Percentiles rank a stretch among this genome's conserved stretches.
These are phyloP conservation scores for Tethea ocularis DNA, from an alignment of 2,888 invertebrate species.

Conservation along the genomic window DNA sequence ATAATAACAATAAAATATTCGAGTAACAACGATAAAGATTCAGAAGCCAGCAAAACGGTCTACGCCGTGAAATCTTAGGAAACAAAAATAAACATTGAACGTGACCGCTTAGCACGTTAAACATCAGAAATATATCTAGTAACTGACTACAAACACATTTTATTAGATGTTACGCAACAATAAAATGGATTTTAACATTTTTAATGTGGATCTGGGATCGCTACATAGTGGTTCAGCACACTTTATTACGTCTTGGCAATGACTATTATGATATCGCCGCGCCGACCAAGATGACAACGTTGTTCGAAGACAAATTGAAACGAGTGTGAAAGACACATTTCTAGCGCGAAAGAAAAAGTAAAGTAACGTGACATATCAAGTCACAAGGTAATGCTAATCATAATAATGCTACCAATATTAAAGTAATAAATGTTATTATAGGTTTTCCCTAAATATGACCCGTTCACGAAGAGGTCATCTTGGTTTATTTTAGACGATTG, in stretches of 20 bases:
- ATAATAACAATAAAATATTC: constrained; percentile 11
- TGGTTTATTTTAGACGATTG: not conserved
- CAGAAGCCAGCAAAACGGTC: constrained; percentile 28
- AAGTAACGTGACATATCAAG: not conserved
- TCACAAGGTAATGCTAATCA: not conserved
- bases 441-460: not conserved
- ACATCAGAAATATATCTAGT: constrained; percentile 54
- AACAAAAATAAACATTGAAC: constrained; percentile 66
- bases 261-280: constrained; percentile 22
- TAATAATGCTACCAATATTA: too few relatives aligned
- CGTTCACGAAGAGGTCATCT: not conserved
- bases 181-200: constrained; percentile 32
- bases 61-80: constrained; percentile 36
- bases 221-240: constrained; percentile 39
- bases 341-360: not conserved
- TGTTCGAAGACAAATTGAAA: constrained; percentile 9
- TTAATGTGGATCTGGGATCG: constrained; percentile 35
- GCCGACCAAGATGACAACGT: constrained; percentile 20
- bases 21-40: constrained; percentile 22
- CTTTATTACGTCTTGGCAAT: constrained; percentile 44
- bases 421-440: too few relatives aligned
- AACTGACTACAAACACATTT: constrained; percentile 45
- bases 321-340: constrained; percentile 12
- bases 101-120: constrained; percentile 48
- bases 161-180: constrained; percentile 42